Evolutionary conservation across 2,113 vertebrate species (phyloP), one percentile per base, ranked within the genome.

Genomic region (Picathartes gymnocephalus): DNA sequence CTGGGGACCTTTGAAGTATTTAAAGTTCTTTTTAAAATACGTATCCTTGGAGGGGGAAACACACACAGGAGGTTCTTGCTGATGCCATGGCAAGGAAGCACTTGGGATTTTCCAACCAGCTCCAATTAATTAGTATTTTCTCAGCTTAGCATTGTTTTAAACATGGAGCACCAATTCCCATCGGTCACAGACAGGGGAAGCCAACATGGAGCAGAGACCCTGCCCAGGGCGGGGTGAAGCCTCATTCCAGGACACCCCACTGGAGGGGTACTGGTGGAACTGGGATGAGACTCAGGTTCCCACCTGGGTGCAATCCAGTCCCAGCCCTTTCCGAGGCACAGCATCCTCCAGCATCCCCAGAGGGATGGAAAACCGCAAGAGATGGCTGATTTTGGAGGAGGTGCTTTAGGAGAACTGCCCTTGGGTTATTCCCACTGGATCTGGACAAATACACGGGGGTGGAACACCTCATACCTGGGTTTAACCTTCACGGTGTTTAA

Each of bases 181-280:
- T 22, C 0, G 0, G 66, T 51, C 27, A 7, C 1, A 20, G 53
- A 6, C 42, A 13, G 18, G 64, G 57, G 71, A 79, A 72, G 53
- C 4, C 2, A 11, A 15, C 8, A 14, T 5, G 0, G 47, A 66
- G 66, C 37, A 27, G 15, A 31, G n/a, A 44, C n/a, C 14, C 17
- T 30, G 57, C 44, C 39, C 48, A 6, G 77, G 9, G 37, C 0
- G 5, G 61, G 68, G 15, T 24, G 76, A 68, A 35, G 30, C 53
- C 11, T 33, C 4, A 0, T 0, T 1, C 23, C 0, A 0, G 69
- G 45, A 25, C 73, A 61, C 40, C 14, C 1, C 68, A 3, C 0
- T 11, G 30, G 2, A 65, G 27, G 22, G 57, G 31, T 70, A 79
- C 65, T 51, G 79, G 17, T 4, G 7, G 62, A 28, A 27, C 60